phyloP scores from a whole-genome alignment of 2,797 vertebrate genomes.

The Phrynocephalus guinanensis region DNA sequence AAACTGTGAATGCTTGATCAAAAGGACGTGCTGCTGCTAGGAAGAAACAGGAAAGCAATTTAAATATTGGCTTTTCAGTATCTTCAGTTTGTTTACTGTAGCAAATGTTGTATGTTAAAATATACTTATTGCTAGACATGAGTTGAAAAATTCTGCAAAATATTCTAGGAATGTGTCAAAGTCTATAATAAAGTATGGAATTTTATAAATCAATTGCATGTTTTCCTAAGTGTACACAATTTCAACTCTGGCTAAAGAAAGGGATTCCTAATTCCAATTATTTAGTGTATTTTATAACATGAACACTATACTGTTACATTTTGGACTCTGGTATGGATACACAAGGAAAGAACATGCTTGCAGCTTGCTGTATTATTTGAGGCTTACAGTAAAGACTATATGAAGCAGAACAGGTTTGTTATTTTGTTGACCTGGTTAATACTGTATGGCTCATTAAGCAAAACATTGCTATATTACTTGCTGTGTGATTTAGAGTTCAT shows the following conservation, averaged over 20 bases:
- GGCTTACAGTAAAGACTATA: not conserved
- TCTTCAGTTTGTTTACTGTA: not conserved
- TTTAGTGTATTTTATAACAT: not conserved
- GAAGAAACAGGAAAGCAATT: not conserved
- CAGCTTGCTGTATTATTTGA: too few relatives aligned
- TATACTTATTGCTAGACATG: not conserved
- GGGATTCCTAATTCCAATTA: not conserved
- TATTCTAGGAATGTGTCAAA: constrained; percentile 6
- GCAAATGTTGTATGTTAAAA: constrained; percentile 8
- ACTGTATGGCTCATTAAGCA: not conserved
- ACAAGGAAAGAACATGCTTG: not conserved
- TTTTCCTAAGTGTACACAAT: not conserved
- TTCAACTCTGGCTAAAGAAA: not conserved
- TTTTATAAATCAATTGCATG: not conserved
- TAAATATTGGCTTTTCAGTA: not conserved
- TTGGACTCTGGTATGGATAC: not conserved
- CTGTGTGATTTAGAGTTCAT: not conserved
- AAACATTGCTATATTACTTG: not conserved
- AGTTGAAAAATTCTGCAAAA: constrained; percentile 13
- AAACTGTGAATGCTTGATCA: not conserved
- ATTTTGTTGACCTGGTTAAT: not conserved
- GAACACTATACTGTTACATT: too few relatives aligned
- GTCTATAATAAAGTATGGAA: constrained; percentile 5
- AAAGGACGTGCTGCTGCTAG: constrained; percentile 11
- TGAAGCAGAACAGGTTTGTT: not conserved